Base-by-base conservation (phyloP, 2,888 invertebrate genomes). In the Clusia tigrina region DNA sequence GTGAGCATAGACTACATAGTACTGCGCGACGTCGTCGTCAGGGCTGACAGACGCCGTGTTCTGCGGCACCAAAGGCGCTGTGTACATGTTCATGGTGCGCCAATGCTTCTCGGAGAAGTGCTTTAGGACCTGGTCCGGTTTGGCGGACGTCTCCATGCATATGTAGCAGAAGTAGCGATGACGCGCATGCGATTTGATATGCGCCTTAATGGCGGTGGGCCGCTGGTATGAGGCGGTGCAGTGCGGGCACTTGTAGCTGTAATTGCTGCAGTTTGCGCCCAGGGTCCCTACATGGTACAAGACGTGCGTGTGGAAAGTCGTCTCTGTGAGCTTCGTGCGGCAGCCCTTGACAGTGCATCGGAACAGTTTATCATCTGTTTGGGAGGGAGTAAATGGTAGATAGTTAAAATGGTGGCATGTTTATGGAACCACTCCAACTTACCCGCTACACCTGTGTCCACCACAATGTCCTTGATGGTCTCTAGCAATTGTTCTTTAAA, bases 161-260 rank as follows among this genome's bases (percentile, higher is more conserved):
- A 89, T 56, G 3, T 87, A 86, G 72, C 91, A 91, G 10, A 85
- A 83, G 66, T 86, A 89, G 10, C 87, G 82, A 68, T 87, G 85
- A 0, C 85, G 78, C 0, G 88, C 88, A 67, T 91, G 91, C 2
- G 81, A 76, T 67, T 85, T 86, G 17, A 90, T 78, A 73, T 91
- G 91, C 5, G 87, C 86, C 12, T 87, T 71, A 20, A 89, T 80
- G 79, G 76, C 1, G 0, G 67, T 60, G 0, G 74, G 59, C 1
- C 70, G 67, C 3, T 74, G 70, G 48, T 68, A 73, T 17, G 54
- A 61, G 0, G 64, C 60, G 0, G 54, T 38, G 10, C 73, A 71
- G 6, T 63, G 64, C 3, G 81, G 79, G 51, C 74, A 78, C 59
- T 74, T 74, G 53, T 74, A 73, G 1, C 53, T 20, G 32, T 69